Evolutionary conservation across 2,113 vertebrate genomes (phyloP).

Genomic region (Eretmochelys imbricata): DNA sequence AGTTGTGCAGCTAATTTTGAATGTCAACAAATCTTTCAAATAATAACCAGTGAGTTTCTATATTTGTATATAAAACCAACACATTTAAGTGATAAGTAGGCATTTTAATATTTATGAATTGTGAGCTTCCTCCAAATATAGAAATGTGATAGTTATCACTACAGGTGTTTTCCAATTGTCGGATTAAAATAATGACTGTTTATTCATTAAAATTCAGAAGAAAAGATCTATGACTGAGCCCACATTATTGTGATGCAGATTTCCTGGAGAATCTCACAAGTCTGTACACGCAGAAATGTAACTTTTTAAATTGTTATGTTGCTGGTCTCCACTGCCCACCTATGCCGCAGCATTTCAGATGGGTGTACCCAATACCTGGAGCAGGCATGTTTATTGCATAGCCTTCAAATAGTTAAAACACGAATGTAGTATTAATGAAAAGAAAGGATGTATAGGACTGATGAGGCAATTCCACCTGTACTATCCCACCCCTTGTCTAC

Average conservation of each 20-base stretch:
- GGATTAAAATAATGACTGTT: constrained; percentile 43
- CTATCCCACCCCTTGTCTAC: neutral
- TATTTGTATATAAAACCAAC: constrained; percentile 30
- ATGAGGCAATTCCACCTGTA: neutral
- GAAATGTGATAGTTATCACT: constrained; percentile 50
- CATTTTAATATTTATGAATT: constrained; percentile 64
- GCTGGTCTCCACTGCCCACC: neutral
- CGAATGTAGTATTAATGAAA: neutral
- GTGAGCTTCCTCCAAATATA: constrained; percentile 26
- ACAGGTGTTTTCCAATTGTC: neutral
- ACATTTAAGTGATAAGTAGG: constrained; percentile 28
- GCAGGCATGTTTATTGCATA: neutral
- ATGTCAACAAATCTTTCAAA: constrained; percentile 41
- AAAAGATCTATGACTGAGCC: neutral
- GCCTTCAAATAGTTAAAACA: neutral
- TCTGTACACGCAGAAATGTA: neutral
- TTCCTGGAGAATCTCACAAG: neutral
- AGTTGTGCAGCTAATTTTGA: constrained; percentile 37
- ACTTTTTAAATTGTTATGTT: neutral
- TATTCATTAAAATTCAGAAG: constrained; percentile 54
- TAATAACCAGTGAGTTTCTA: constrained; percentile 42
- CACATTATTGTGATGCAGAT: constrained; percentile 18
- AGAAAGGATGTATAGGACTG: neutral
- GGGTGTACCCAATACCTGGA: neutral
- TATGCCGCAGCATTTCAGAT: neutral